Conservation (phyloP, 2,113 vertebrate species). For the Phalacrocorax carbo region DNA sequence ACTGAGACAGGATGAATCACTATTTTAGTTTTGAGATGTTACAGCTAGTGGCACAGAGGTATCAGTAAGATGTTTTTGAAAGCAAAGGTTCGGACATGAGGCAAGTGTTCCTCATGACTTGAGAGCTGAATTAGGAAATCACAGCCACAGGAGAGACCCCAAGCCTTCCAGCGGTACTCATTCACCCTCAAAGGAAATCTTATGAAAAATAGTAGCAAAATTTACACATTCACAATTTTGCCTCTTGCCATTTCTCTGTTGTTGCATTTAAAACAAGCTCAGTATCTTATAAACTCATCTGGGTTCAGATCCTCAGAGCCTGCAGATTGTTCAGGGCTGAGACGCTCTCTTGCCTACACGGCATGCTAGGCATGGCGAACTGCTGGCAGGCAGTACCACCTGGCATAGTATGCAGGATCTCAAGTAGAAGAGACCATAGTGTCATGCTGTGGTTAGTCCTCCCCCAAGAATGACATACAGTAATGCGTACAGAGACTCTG, state of each 20-base stretch:
- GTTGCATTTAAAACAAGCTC: background rate
- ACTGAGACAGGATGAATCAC: background rate
- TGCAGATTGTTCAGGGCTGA: background rate
- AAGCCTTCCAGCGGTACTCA: background rate
- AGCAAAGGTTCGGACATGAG: background rate
- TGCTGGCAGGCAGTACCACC: background rate
- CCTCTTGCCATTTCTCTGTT: background rate
- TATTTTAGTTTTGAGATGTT: background rate
- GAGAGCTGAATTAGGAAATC: background rate
- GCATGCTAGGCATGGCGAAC: background rate
- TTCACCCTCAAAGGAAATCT: background rate
- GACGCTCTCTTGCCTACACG: background rate
- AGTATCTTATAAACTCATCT: background rate
- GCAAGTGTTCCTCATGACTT: background rate
- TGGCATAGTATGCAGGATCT: background rate
- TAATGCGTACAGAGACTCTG: background rate
- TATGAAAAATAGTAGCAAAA: background rate
- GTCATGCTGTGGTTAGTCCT: background rate
- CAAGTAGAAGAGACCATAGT: background rate
- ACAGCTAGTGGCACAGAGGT: background rate
- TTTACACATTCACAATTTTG: background rate
- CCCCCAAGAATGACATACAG: background rate
- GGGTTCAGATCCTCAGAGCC: background rate
- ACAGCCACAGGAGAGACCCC: background rate
- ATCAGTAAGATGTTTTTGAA: background rate